Evolutionary conservation across 2,113 vertebrate species (phyloP), one percentile per base, ranked within the genome.

Genomic region (Tetrax tetrax): DNA sequence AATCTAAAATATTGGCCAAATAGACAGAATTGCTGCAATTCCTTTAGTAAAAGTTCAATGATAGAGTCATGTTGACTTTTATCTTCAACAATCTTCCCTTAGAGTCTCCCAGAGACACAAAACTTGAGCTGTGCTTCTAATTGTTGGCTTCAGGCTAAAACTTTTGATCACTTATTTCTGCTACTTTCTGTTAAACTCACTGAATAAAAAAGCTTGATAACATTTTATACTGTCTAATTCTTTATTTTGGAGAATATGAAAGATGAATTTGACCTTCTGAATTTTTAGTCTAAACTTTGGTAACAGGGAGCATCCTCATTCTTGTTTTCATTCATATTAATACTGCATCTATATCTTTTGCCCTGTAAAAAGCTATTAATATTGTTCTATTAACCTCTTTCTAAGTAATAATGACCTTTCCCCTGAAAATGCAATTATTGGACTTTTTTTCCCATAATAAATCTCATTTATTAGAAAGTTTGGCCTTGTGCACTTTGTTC

Each of bases 381-480:
- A 94, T 97, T 97, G 96, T 98, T 97, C 97, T 95, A 83, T 97
- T 91, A 96, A 96, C 96, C 93, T 95, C 91, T 94, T 83, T 88
- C 89, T 92, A 95, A 95, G 96, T 96, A 94, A 91, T 87, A 89
- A 95, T 95, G 77, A 93, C 93, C 95, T 96, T 92, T 95, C 96
- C 94, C 94, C 95, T 84, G 96, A 97, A 97, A 98, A 97, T 96
- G 96, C 94, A 96, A 97, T 97, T 96, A 97, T 95, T 97, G 95
- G 87, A 96, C 97, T 96, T 98, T 98, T 98, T 98, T 98, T 76
- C 25, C 48, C 91, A 84, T 96, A 98, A 96, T 98, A 98, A 98
- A 98, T 98, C 97, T 98, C 94, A 96, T 97, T 97, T 97, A 97
- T 98, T 97, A 97, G 97, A 97, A 95, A 93, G n/a, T 95, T 95